Base-by-base conservation (phyloP, 2,888 invertebrate genomes). In the Mythimna lalbum region DNA sequence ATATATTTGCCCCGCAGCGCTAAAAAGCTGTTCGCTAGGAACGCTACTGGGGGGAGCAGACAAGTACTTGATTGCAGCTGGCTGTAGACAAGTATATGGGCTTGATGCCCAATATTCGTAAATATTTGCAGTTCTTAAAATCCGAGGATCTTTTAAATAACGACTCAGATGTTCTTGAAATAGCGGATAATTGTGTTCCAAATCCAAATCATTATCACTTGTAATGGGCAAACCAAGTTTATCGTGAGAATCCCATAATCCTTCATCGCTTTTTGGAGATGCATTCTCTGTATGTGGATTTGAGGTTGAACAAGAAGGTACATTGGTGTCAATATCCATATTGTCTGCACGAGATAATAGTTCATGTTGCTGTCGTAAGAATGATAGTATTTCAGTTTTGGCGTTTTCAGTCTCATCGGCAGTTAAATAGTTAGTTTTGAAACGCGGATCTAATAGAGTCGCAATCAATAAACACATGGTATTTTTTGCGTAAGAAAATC, bases 391-490 rank as follows among this genome's bases (percentile, higher is more conserved):
- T 61, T 62, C 63, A 31, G 55, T 61, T 43, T 53, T 62, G 50
- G 71, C 57, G 55, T 49, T 43, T 60, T 53, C 64, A 31, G 64
- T 50, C 64, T 64, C 59, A 65, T 64, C 43, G 23, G 63, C 62
- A 67, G 49, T 72, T 23, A 72, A 63, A 63, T 72, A 63, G 60
- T 59, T 67, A 23, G 64, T 43, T 43, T 17, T 43, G 43, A 43
- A 43, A 43, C 43, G 43, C 43, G 43, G 43, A 61, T 68, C 73
- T 67, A 73, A 68, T 68, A 67, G 63, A 62, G 69, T 73, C 43
- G 65, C 53, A 69, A 69, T 62, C 64, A 69, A 65, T 63, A 69
- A 69, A 61, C 61, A 60, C 55, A 63, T n/a, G n/a, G 55, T 64
- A 61, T 64, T 64, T 73, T 43, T 43, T 43, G 17, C 43, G 43